Conservation (phyloP, 1,140 invertebrate genomes). For the Drosophila pandora region DNA sequence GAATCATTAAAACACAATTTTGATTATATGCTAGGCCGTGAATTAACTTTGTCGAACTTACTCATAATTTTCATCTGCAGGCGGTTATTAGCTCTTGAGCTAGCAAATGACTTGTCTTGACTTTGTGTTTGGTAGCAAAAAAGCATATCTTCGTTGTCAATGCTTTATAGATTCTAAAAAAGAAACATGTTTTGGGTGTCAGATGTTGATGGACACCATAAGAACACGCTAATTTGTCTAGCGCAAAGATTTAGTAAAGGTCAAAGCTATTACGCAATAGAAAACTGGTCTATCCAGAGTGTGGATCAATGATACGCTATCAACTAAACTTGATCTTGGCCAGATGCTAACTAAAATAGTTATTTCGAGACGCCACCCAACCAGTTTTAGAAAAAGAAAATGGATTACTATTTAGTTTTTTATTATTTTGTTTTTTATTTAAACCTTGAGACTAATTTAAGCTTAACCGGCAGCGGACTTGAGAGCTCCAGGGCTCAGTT, state of each 20-base stretch:
- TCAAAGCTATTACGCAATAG: constrained; percentile 57
- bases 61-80: constrained; percentile 16
- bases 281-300: constrained; percentile 64
- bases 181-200: constrained; percentile 40
- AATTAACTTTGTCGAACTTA: not conserved
- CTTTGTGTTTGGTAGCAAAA: not conserved
- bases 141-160: constrained; percentile 15
- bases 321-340: constrained; percentile 59
- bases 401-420: constrained; percentile 7
- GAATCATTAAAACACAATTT: constrained; percentile 14
- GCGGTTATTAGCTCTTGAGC: constrained; percentile 14
- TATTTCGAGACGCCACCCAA: constrained; percentile 25
- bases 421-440: constrained; percentile 15
- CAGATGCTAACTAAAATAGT: constrained; percentile 24
- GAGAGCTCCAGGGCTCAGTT: constrained; percentile 66
- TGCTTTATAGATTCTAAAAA: constrained; percentile 20
- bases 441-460: not conserved
- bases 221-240: constrained; percentile 45
- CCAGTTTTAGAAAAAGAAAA: constrained; percentile 39
- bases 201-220: constrained; percentile 13
- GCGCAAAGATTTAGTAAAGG: constrained; percentile 47
- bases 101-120: constrained; percentile 11
- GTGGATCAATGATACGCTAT: constrained; percentile 55
- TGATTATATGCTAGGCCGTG: constrained; percentile 7
- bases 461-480: constrained; percentile 76